A percentile compares a stretch with the other conserved stretches of the same genome.
phyloP scores from a whole-genome alignment of 2,888 invertebrate genomes.

The Crematogaster levior region DNA sequence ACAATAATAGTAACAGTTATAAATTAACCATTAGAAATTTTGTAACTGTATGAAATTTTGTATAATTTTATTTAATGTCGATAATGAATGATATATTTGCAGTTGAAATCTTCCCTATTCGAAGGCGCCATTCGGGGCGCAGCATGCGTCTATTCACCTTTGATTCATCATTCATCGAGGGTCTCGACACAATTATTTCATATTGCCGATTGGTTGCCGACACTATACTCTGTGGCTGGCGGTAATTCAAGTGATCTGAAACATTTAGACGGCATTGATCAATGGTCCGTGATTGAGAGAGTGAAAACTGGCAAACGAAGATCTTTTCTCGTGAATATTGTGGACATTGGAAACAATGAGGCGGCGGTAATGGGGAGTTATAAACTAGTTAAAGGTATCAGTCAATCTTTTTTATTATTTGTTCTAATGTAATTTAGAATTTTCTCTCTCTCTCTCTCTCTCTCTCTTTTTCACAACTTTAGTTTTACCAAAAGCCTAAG shows the following conservation, averaged over 20 bases:
- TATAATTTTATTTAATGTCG: too few relatives aligned
- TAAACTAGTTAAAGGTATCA: constrained; percentile 79
- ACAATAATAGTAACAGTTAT: neutral
- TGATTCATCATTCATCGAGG: constrained; percentile 86
- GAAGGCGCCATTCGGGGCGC: constrained; percentile 94
- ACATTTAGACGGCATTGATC: constrained; percentile 87
- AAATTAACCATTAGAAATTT: neutral
- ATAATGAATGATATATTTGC: constrained; percentile 55
- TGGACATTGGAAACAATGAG: constrained; percentile 86
- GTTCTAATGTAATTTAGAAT: neutral
- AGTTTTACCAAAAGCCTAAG: neutral
- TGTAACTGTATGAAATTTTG: neutral
- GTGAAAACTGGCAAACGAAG: constrained; percentile 86
- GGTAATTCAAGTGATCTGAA: constrained; percentile 80
- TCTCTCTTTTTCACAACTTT: neutral
- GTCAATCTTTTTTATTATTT: neutral
- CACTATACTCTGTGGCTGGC: constrained; percentile 86
- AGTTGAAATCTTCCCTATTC: constrained; percentile 93
- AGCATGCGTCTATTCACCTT: constrained; percentile 92
- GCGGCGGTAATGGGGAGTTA: constrained; percentile 72
- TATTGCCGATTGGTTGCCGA: constrained; percentile 94
- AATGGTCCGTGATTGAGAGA: constrained; percentile 81
- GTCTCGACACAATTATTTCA: constrained; percentile 90
- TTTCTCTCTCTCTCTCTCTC: neutral
- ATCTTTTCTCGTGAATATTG: constrained; percentile 91